Conservation (phyloP, 2,888 invertebrate genomes). For the Rhyacophila evoluta region DNA sequence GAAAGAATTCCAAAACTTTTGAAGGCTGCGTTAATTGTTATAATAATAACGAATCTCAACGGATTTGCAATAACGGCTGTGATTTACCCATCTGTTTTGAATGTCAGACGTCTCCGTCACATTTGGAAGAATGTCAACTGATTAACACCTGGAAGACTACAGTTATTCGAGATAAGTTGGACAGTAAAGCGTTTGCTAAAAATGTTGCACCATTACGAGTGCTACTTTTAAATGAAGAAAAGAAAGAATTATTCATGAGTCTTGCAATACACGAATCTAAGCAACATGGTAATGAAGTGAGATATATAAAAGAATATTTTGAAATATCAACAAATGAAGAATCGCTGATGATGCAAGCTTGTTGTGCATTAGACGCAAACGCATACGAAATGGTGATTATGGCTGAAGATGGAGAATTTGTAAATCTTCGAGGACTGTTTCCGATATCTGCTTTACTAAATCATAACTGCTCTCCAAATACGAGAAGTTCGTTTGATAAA, state of each 20-base stretch:
- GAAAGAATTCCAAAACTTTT: constrained; percentile 67
- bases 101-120: constrained; percentile 72
- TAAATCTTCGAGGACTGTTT: constrained; percentile 74
- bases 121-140: constrained; percentile 75
- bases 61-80: constrained; percentile 74
- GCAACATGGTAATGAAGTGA: constrained; percentile 72
- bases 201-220: constrained; percentile 64
- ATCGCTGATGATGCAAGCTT: constrained; percentile 70
- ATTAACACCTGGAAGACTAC: constrained; percentile 72
- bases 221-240: constrained; percentile 63
- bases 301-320: constrained; percentile 66
- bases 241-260: constrained; percentile 67
- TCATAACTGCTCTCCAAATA: constrained; percentile 78
- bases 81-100: constrained; percentile 78
- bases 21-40: constrained; percentile 77
- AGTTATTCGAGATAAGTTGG: constrained; percentile 63
- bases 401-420: constrained; percentile 64
- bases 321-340: constrained; percentile 70
- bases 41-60: constrained; percentile 63
- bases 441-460: constrained; percentile 77
- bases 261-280: constrained; percentile 70
- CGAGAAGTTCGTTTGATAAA: constrained; percentile 72
- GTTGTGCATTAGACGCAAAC: constrained; percentile 75
- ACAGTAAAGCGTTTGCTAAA: constrained; percentile 61
- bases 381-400: constrained; percentile 73